Percentiles rank a stretch among this genome's conserved stretches.
Conservation (phyloP, 2,888 invertebrate genomes). For the Lasioglossum lativentre region DNA sequence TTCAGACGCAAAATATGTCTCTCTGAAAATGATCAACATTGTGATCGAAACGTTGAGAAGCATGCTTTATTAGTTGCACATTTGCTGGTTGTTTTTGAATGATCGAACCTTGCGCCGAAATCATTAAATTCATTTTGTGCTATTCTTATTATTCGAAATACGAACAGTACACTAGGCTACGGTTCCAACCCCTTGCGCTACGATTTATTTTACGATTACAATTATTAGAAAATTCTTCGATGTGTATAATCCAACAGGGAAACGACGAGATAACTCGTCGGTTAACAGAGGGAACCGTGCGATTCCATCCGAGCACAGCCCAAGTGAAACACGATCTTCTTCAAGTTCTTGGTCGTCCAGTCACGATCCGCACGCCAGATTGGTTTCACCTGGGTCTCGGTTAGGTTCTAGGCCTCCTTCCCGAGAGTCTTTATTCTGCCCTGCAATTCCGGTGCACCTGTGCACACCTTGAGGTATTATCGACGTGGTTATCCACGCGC, state of each 20-base stretch:
- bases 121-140: too few species aligned
- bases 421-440: constrained; percentile 56
- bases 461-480: constrained; percentile 47
- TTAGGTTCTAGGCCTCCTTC: constrained; percentile 43
- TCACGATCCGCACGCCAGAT: neutral
- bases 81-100: too few species aligned
- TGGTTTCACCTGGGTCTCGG: constrained; percentile 44
- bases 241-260: too few species aligned
- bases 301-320: neutral
- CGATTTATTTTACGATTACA: too few species aligned
- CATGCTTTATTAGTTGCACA: too few species aligned
- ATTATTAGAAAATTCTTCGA: too few species aligned
- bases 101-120: too few species aligned
- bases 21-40: too few species aligned
- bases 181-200: too few species aligned
- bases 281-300: constrained; percentile 39
- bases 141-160: neutral
- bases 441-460: constrained; percentile 64
- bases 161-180: neutral
- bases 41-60: too few species aligned
- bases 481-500: constrained; percentile 42
- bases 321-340: constrained; percentile 45
- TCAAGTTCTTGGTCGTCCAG: neutral
- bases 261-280: neutral
- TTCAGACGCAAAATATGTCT: too few species aligned